These are phyloP conservation scores for Lochmaea crataegi DNA, from an alignment of 2,888 invertebrate species.

Conservation along the genomic window DNA sequence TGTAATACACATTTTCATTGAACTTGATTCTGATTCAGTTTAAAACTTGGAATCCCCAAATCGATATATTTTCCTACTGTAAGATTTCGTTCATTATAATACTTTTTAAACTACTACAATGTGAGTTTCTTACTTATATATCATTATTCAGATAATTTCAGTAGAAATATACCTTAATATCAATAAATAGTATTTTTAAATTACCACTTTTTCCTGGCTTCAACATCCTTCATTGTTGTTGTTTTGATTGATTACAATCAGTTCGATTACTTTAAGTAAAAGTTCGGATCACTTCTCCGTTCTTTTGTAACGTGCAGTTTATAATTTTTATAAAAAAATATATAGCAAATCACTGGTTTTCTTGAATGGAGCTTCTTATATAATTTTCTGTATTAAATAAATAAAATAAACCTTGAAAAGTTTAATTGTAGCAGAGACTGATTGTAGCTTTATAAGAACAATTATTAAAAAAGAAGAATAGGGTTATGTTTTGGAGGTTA, in stretches of 20 bases:
- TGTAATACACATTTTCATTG: conserved; percentile 7
- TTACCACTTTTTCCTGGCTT: background rate
- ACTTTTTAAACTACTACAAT: background rate
- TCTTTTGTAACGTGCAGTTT: background rate
- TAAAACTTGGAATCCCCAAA: background rate
- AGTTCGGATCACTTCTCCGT: background rate
- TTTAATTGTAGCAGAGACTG: background rate
- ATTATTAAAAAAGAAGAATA: background rate
- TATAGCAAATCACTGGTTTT: background rate
- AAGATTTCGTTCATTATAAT: background rate
- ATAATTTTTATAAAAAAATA: background rate
- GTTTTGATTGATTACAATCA: conserved; percentile 13
- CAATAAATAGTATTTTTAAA: conserved; percentile 8
- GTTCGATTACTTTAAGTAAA: background rate
- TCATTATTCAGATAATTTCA: background rate
- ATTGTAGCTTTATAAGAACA: no score
- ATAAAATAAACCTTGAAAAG: background rate
- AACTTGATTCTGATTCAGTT: background rate
- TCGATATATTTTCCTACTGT: background rate
- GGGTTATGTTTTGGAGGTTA: background rate
- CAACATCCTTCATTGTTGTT: conserved; percentile 16
- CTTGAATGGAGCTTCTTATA: no score
- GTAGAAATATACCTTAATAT: background rate
- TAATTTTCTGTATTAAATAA: no score
- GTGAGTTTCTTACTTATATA: background rate